Evolutionary conservation across 1,140 invertebrate species (phyloP).

Genomic region (Procambarus virginalis): DNA sequence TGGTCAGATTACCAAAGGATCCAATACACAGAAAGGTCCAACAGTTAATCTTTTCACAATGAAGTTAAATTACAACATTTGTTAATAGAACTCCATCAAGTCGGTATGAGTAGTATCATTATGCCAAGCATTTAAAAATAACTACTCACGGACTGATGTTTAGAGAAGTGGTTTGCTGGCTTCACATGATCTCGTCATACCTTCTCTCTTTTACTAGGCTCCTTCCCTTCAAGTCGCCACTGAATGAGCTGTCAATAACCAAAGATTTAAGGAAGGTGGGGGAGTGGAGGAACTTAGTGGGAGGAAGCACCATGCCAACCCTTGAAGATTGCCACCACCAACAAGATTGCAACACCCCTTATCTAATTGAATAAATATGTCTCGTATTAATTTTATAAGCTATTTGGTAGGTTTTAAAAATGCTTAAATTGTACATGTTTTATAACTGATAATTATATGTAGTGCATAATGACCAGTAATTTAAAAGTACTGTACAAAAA

Average conservation of each 20-base stretch:
- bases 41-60: not conserved
- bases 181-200: not conserved
- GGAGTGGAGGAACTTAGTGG: not conserved
- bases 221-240: not conserved
- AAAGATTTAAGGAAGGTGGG: not conserved
- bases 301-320: not conserved
- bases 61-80: not conserved
- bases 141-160: not conserved
- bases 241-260: conserved; percentile 14
- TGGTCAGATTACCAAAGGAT: not conserved
- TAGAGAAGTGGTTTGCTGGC: not conserved
- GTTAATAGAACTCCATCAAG: not conserved
- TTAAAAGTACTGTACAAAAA: not conserved
- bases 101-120: not conserved
- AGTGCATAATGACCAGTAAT: not conserved
- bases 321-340: not conserved
- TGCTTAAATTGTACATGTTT: not conserved
- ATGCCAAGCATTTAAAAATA: not conserved
- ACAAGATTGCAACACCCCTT: not conserved
- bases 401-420: not conserved
- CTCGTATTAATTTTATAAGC: not conserved
- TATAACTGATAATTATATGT: not conserved
- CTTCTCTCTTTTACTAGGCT: not conserved
- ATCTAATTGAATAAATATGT: not conserved
- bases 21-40: not conserved